Evolutionary conservation across 1,140 invertebrate species (phyloP).

Genomic region (Sipha flava): DNA sequence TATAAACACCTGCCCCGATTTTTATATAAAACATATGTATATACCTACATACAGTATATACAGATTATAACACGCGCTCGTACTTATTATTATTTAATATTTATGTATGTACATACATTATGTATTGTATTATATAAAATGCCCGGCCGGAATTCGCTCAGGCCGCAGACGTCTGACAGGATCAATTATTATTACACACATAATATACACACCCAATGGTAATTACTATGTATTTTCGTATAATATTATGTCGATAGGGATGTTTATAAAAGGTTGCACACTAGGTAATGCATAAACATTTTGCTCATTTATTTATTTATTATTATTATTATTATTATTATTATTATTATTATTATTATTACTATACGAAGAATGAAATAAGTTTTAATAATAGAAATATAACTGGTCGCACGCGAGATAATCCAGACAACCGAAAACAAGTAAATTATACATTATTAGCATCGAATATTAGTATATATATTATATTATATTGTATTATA

Average conservation of each 20-base stretch:
- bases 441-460: not conserved
- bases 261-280: not conserved
- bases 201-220: not conserved
- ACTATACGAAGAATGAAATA: not conserved
- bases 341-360: not conserved
- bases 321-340: not conserved
- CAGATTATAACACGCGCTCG: not conserved
- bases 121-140: not conserved
- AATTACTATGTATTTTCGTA: not conserved
- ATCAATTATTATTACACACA: slow-evolving; percentile 4
- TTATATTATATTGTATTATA: not conserved
- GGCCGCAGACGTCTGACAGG: not conserved
- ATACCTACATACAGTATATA: not conserved
- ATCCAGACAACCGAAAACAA: not conserved
- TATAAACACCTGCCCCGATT: not conserved
- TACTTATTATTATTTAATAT: not conserved
- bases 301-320: not conserved
- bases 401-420: not conserved
- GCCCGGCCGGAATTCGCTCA: not conserved
- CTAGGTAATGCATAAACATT: not conserved
- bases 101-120: not conserved
- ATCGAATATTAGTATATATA: not conserved
- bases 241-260: not conserved
- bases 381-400: not conserved
- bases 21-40: not conserved